Conservation (phyloP, 2,113 vertebrate genomes). For the Rhinoptilus africanus region DNA sequence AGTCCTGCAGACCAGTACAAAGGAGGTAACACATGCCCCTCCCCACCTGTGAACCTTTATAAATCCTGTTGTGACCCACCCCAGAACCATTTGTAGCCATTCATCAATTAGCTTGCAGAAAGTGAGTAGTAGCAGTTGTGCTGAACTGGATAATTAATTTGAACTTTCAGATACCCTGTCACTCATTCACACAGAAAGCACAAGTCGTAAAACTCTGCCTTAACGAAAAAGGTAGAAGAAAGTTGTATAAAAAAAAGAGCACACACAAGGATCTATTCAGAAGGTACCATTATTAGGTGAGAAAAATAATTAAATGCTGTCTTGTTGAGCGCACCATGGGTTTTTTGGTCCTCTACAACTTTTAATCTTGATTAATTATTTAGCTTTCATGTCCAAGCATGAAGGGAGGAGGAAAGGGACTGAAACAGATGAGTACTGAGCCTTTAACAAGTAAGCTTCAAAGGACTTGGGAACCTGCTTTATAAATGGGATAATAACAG, state of each 20-base stretch:
- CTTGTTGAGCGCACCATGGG: background rate
- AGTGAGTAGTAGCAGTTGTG: background rate
- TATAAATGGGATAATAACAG: background rate
- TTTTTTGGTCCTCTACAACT: background rate
- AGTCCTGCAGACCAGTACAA: background rate
- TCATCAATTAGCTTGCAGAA: background rate
- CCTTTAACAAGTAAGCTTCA: background rate
- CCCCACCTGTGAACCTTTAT: background rate
- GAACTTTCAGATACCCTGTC: background rate
- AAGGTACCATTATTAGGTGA: background rate
- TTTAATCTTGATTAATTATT: slow-evolving; percentile 7
- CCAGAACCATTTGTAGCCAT: background rate
- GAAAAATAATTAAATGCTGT: background rate
- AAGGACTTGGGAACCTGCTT: background rate
- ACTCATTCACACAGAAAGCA: background rate
- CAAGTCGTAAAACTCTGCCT: background rate
- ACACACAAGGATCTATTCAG: background rate
- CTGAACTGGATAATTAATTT: background rate
- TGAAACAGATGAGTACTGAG: background rate
- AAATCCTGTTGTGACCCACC: background rate
- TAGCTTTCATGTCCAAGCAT: background rate
- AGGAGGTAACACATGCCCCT: background rate
- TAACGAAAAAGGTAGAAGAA: background rate
- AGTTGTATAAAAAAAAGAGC: background rate
- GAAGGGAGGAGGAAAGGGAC: background rate